phyloP scores from a whole-genome alignment of 2,797 vertebrate species.

The Octomys mimax region DNA sequence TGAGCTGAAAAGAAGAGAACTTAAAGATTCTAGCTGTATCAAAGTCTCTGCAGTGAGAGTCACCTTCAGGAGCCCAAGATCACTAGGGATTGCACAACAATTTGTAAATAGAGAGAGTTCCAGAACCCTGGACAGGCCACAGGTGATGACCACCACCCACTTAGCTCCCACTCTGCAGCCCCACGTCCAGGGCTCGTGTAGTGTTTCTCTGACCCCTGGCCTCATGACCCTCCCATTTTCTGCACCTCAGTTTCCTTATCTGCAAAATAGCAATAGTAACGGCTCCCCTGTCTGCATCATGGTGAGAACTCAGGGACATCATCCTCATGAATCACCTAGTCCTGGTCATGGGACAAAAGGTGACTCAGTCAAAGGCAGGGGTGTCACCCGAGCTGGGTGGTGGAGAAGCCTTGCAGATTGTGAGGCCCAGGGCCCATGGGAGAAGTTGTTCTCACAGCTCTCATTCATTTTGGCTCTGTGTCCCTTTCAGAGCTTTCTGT shows the following conservation, averaged over 20 bases:
- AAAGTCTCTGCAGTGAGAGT: not conserved
- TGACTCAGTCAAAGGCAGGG: rapidly evolving
- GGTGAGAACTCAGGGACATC: not conserved
- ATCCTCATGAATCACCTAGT: not conserved
- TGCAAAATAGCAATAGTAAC: not conserved
- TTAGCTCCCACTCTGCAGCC: not conserved
- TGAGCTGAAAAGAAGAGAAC: not conserved
- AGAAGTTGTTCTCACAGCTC: not conserved
- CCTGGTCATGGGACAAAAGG: not conserved
- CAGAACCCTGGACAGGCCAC: rapidly evolving
- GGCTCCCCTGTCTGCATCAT: too few relatives aligned
- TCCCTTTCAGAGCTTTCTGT: not conserved
- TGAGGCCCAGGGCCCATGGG: too few relatives aligned
- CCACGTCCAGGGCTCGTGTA: too few relatives aligned
- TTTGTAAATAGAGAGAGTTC: not conserved
- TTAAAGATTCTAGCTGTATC: not conserved
- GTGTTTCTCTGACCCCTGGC: not conserved
- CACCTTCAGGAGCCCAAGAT: not conserved
- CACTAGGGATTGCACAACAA: not conserved
- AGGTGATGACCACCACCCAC: not conserved
- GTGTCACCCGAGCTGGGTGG: rapidly evolving
- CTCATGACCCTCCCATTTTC: not conserved
- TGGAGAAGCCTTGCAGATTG: not conserved
- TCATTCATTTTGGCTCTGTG: rapidly evolving
- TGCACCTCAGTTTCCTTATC: not conserved